Conservation (phyloP, 2,113 vertebrate species). For the Alexandromys fortis region DNA sequence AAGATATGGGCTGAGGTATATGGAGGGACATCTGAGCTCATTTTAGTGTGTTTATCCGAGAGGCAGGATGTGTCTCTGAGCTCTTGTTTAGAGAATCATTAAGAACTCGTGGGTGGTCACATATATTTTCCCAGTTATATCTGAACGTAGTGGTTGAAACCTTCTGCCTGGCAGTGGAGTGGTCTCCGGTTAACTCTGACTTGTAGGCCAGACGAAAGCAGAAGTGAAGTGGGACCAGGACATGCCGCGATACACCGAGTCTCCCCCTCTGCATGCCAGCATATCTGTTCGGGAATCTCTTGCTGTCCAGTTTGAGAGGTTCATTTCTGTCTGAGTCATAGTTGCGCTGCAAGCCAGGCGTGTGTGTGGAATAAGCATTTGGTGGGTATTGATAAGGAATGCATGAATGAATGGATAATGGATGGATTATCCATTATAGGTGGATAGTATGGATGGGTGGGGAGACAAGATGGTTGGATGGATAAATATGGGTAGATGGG, state of each 20-base stretch:
- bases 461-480: neutral
- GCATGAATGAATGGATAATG: neutral
- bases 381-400: neutral
- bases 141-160: slow-evolving; percentile 43
- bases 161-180: neutral
- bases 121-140: slow-evolving; percentile 41
- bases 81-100: neutral
- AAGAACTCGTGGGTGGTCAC: slow-evolving; percentile 7
- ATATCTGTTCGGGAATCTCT: neutral
- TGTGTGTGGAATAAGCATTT: neutral
- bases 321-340: neutral
- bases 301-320: neutral
- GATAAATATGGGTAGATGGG: neutral
- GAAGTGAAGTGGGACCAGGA: neutral
- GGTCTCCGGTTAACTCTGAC: neutral
- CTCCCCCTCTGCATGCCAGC: neutral
- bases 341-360: neutral
- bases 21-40: neutral
- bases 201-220: neutral
- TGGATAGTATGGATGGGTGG: neutral
- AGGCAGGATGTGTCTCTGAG: neutral
- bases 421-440: neutral
- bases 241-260: neutral
- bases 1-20: neutral
- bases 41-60: neutral